Evolutionary conservation across 2,113 vertebrate genomes (phyloP), one percentile per base, ranked within the genome.

Genomic region (Hystrix cristata): DNA sequence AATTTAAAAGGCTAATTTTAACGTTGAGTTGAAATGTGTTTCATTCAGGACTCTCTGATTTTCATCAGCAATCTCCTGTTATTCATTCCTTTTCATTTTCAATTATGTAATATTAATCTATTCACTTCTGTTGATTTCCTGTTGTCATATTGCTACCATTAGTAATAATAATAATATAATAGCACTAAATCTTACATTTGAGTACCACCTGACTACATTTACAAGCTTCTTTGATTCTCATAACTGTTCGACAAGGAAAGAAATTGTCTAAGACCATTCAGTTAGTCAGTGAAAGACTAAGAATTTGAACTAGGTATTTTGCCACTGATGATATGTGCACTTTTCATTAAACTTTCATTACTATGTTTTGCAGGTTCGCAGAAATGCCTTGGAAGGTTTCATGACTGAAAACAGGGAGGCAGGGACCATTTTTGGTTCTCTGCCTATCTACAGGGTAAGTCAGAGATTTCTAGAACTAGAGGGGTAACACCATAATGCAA

Each of bases 381-480:
- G 81, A 90, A 10, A 82, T 48, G 29, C 88, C 71, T 80, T 98
- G 94, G 97, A 98, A 98, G 93, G 93, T 88, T 97, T 87, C 46
- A 87, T 95, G 84, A 65, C 92, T 67, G 98, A 64, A 96, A 98
- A 96, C 98, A 98, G 57, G 96, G 97, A 97, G 8, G 59, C 97
- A 80, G 98, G 98, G 72, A 86, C 98, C 95, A 62, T 98, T 67
- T 99, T 98, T 95, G 98, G 97, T 3, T 97, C 51, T 98, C 96
- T 99, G 79, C 98, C 98, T 85, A 97, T 98, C 92, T 98, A 99
- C 34, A 93, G 97, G 98, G 98, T 99, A 96, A 98, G 97, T 92
- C 87, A 21, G 84, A 94, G 4, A 25, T 31, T 55, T 81, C 51
- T 48, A 43, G 7, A 74, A 90, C 14, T 38, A 46, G 7, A 43